These are phyloP conservation scores for Ernsta delagoae DNA, from an alignment of 2,888 invertebrate species.

Conservation along the genomic window DNA sequence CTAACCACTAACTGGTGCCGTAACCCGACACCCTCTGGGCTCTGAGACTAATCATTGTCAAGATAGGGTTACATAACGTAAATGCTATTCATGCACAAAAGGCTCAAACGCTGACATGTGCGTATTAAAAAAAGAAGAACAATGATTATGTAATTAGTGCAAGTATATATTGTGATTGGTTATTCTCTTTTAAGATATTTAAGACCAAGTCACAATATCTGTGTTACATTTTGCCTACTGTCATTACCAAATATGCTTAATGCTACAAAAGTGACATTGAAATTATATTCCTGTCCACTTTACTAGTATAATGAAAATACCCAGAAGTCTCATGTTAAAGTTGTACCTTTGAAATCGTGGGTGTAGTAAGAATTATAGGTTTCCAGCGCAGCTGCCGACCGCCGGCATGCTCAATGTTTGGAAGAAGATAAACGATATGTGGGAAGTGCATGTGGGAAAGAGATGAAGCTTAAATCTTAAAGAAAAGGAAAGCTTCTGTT, in stretches of 20 bases:
- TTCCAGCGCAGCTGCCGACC: conserved; percentile 79
- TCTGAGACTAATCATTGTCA: conserved; percentile 24
- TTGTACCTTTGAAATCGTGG: conserved; percentile 68
- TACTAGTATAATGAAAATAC: conserved; percentile 46
- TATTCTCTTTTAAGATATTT: too few species aligned
- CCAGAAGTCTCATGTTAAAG: conserved; percentile 49
- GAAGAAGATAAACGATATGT: conserved; percentile 79
- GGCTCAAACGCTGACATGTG: neutral
- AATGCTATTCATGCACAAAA: neutral
- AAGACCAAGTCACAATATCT: too few species aligned
- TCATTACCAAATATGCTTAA: too few species aligned
- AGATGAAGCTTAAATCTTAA: conserved; percentile 68
- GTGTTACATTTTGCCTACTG: too few species aligned
- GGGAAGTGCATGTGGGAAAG: conserved; percentile 74
- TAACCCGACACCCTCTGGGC: conserved; percentile 38
- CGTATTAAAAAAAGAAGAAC: too few species aligned
- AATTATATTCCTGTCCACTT: conserved; percentile 5
- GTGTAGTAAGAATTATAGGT: conserved; percentile 73
- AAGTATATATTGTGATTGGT: too few species aligned
- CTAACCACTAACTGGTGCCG: conserved; percentile 39
- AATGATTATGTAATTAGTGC: too few species aligned
- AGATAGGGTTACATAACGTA: conserved; percentile 30
- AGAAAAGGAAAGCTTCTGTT: conserved; percentile 73
- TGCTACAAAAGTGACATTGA: neutral
- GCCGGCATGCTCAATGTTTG: conserved; percentile 77